These are phyloP conservation scores for Heliangelus exortis DNA, from an alignment of 2,797 vertebrate genomes.

Conservation along the genomic window DNA sequence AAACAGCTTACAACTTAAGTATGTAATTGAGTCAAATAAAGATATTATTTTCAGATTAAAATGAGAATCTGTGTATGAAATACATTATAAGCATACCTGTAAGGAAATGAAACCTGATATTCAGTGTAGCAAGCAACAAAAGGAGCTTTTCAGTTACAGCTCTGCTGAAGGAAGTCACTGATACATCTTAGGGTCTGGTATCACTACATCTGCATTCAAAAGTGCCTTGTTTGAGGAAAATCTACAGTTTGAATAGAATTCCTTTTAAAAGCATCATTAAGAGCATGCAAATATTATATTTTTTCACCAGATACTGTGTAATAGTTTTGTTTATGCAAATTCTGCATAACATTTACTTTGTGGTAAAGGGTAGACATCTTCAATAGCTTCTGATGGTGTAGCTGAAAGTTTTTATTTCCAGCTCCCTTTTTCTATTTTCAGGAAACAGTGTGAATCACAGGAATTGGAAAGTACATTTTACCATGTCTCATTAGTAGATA, in stretches of 20 bases:
- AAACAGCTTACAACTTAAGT: background rate
- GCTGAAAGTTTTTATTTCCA: background rate
- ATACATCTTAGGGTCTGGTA: background rate
- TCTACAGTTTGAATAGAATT: background rate
- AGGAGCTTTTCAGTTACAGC: background rate
- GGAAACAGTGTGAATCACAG: background rate
- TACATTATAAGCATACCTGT: fast-evolving
- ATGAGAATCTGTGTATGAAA: background rate
- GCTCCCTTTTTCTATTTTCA: background rate
- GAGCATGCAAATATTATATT: background rate
- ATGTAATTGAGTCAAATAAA: background rate
- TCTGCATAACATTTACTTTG: background rate
- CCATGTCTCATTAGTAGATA: background rate
- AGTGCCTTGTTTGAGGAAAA: background rate
- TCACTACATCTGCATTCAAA: background rate
- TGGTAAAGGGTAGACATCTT: background rate
- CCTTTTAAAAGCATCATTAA: background rate
- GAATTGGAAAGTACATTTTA: background rate
- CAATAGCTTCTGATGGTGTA: background rate
- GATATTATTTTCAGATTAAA: background rate
- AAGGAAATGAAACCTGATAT: background rate
- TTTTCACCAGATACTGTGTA: background rate
- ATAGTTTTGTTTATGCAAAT: background rate
- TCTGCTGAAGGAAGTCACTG: background rate
- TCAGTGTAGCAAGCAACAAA: background rate